Conservation (phyloP, 2,797 vertebrate species). For the Danionella dracula region DNA sequence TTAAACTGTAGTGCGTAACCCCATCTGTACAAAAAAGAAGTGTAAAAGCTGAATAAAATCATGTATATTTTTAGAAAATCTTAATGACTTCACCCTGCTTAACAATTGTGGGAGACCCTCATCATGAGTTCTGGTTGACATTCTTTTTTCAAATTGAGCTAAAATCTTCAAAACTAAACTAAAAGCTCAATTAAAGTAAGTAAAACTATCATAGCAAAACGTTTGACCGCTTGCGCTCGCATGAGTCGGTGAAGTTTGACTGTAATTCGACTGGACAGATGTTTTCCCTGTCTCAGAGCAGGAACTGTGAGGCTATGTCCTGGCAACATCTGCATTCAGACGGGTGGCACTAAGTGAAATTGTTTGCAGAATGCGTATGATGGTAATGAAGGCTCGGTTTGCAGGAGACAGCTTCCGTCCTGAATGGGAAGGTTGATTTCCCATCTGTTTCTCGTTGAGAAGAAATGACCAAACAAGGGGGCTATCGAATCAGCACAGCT, state of each 20-base stretch:
- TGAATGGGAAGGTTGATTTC: conserved; percentile 79
- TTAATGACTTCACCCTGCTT: no score
- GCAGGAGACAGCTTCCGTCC: conserved; percentile 71
- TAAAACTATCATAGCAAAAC: conserved; percentile 55
- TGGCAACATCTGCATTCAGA: conserved; percentile 39
- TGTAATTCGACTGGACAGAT: conserved; percentile 52
- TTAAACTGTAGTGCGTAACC: no score
- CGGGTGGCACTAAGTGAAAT: conserved; percentile 67
- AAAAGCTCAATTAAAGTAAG: conserved; percentile 48
- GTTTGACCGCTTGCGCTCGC: conserved; percentile 53
- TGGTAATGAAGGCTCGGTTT: conserved; percentile 71
- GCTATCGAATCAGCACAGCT: conserved; percentile 40
- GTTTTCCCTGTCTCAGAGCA: conserved; percentile 20
- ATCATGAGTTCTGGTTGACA: no score
- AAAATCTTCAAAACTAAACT: no score
- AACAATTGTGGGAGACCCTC: no score
- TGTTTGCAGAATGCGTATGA: conserved; percentile 71
- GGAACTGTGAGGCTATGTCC: conserved; percentile 35
- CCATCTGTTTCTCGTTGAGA: conserved; percentile 74
- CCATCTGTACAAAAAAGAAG: no score
- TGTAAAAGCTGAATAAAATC: no score
- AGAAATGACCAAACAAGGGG: background rate
- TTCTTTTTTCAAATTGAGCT: no score
- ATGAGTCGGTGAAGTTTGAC: conserved; percentile 60
- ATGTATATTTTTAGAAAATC: no score